Conservation (phyloP, 2,113 vertebrate species). For the Pluvianellus socialis region DNA sequence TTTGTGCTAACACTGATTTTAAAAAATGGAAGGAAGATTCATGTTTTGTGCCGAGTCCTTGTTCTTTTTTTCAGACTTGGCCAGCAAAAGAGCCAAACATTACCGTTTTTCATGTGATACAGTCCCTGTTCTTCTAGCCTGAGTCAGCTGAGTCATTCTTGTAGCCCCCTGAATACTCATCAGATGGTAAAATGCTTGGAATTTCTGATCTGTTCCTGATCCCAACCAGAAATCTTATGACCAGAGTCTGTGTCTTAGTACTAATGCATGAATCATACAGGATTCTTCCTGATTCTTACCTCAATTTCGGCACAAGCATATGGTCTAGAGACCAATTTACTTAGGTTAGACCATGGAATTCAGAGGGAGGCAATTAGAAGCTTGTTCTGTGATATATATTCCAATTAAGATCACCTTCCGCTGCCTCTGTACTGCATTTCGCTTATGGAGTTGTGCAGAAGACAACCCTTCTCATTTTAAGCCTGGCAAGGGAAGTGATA, state of each 20-base stretch:
- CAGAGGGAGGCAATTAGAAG: not conserved
- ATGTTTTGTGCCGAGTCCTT: not conserved
- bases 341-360: not conserved
- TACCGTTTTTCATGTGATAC: not conserved
- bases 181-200: conserved; percentile 29
- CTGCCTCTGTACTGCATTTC: not conserved
- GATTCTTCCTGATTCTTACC: not conserved
- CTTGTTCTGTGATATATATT: not conserved
- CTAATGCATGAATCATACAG: not conserved
- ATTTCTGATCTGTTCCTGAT: conserved; percentile 23
- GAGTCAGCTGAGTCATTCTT: conserved; percentile 9
- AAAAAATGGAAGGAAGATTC: not conserved
- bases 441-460: not conserved
- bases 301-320: not conserved
- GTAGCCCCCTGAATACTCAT: not conserved
- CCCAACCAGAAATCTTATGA: not conserved
- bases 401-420: not conserved
- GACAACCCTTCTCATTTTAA: not conserved
- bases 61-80: not conserved
- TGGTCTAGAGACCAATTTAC: not conserved
- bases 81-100: not conserved
- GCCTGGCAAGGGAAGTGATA: not conserved
- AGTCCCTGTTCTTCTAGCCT: not conserved
- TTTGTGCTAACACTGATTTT: not conserved
- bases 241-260: not conserved